These are phyloP conservation scores for Limnothrissa miodon DNA, from an alignment of 2,113 vertebrate species.

Conservation along the genomic window DNA sequence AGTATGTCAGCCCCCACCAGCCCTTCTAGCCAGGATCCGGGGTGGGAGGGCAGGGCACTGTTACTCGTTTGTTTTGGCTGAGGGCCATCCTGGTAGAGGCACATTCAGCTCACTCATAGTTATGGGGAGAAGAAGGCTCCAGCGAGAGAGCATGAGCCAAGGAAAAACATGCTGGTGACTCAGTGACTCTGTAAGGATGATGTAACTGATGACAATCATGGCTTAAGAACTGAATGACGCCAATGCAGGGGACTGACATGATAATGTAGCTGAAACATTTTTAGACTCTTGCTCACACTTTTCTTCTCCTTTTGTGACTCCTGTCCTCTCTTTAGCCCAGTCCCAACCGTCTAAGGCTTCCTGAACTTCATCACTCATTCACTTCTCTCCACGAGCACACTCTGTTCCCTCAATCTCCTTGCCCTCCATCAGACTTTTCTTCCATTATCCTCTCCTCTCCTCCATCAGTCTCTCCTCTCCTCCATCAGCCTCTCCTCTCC, in stretches of 20 bases:
- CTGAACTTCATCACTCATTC: background rate
- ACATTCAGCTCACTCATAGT: background rate
- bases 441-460: too few relatives aligned
- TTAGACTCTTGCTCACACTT: background rate
- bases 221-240: background rate
- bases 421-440: background rate
- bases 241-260: background rate
- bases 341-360: background rate
- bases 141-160: background rate
- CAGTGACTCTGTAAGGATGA: background rate
- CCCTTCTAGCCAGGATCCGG: background rate
- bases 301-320: background rate
- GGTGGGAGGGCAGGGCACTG: background rate
- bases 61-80: background rate
- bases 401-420: background rate
- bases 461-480: too few relatives aligned
- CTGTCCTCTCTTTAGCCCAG: background rate
- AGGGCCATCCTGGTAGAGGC: background rate
- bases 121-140: background rate
- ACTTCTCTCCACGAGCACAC: background rate
- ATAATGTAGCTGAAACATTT: background rate
- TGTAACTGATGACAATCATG: background rate
- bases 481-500: too few relatives aligned
- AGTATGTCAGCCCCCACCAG: slow-evolving; percentile 37
- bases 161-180: background rate